Evolutionary conservation across 2,797 vertebrate species (phyloP), one percentile per base, ranked within the genome.

Genomic region (Schizothorax lantsangensis): DNA sequence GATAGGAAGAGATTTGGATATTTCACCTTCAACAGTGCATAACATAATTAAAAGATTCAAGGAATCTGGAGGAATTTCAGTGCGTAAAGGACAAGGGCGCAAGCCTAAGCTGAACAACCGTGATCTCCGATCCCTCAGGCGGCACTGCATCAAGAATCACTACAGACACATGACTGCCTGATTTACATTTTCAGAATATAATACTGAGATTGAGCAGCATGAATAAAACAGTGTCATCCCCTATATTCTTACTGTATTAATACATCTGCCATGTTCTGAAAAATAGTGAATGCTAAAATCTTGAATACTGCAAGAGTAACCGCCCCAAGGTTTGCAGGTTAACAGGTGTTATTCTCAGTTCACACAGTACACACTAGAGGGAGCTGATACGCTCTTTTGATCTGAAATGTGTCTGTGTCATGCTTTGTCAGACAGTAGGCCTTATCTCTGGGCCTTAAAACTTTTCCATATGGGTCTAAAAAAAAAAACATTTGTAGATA

Each of bases 301-400:
- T 49, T 9, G 10, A 23, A 49, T 49, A 36, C 23, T 47, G 10
- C 3, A 4, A 36, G 23, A 10, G 40, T 47, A 30, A n/a, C 38
- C 9, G 23, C 2, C 40, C 26, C 9, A 57, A 73, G 6, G 5
- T 45, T 33, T 30, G 11, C 19, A 23, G 45, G 49, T 54, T 79
- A 15, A n/a, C 36, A 62, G 2, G 17, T 38, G 23, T 30, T 47
- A n/a, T 21, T 47, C 26, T 33, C 45, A 47, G 49, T 33, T 57
- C 43, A 12, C 4, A 71, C 66, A 64, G 83, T 81, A 40, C 68
- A 38, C 89, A 87, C 85, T 84, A 89, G 89, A 87, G 87, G 89
- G 88, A 75, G 88, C 87, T 84, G 77, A n/a, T 81, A n/a, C 72
- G 87, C 79, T 81, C 75, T 2, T 45, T 15, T 23, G 11, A 59